Percentiles rank a stretch among this genome's conserved stretches.
phyloP scores from a whole-genome alignment of 92 coral and sea anemone genomes.

The Heliopora coerulea region DNA sequence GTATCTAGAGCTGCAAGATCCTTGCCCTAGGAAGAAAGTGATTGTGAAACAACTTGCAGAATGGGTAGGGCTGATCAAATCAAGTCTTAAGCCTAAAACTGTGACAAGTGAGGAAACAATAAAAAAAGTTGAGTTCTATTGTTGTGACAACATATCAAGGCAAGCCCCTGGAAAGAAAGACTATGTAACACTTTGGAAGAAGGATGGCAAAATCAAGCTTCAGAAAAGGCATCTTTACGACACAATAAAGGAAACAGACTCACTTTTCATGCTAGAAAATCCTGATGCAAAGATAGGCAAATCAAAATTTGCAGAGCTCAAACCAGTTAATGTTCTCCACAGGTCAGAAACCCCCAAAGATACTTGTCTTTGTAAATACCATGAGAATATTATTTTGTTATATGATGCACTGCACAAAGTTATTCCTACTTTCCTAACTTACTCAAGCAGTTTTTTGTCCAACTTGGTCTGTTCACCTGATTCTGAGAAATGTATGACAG shows the following conservation, averaged over 20 bases:
- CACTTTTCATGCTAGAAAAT: slow-evolving; percentile 53
- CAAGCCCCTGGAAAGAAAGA: slow-evolving; percentile 55
- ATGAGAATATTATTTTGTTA: slow-evolving; percentile 47
- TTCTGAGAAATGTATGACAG: slow-evolving; percentile 63
- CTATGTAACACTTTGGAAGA: slow-evolving; percentile 47
- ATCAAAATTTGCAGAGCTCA: slow-evolving; percentile 58
- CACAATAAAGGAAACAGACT: slow-evolving; percentile 58
- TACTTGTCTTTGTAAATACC: slow-evolving; percentile 50
- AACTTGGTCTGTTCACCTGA: slow-evolving; percentile 55
- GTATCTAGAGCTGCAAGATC: no score
- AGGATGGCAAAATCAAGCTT: slow-evolving; percentile 53
- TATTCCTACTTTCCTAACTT: slow-evolving; percentile 48
- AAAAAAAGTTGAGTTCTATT: no score
- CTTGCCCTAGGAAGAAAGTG: no score
- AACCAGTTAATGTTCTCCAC: slow-evolving; percentile 54
- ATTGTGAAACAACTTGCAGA: no score
- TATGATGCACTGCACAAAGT: slow-evolving; percentile 53
- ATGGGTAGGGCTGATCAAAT: no score
- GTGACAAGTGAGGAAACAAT: no score
- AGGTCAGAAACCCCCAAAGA: slow-evolving; percentile 57
- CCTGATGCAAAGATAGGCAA: no score
- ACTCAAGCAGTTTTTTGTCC: slow-evolving; percentile 48
- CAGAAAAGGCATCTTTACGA: slow-evolving; percentile 55
- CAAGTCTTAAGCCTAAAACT: no score
- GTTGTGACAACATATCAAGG: slow-evolving; percentile 51